These are phyloP conservation scores for Parnassius apollo DNA, from an alignment of 2,888 invertebrate genomes.

Conservation along the genomic window DNA sequence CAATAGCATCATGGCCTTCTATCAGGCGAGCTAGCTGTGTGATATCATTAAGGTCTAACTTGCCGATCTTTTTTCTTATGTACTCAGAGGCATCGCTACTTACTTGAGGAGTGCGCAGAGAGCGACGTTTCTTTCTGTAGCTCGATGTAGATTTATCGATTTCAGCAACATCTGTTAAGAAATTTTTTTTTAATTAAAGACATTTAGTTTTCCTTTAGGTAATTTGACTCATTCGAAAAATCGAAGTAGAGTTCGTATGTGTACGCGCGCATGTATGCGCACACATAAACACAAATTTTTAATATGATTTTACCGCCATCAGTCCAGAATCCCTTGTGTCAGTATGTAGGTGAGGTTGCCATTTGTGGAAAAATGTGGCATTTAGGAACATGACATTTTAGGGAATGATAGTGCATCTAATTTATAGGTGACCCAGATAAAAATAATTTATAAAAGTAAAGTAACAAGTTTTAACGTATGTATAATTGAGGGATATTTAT, in stretches of 20 bases:
- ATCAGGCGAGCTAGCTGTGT: slow-evolving; percentile 64
- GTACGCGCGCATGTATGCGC: no score
- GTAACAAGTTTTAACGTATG: neutral
- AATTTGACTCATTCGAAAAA: no score
- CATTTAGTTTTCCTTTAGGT: no score
- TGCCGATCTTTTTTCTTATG: slow-evolving; percentile 65
- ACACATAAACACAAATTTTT: no score
- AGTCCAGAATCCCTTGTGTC: no score
- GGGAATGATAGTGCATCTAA: no score
- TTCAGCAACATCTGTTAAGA: slow-evolving; percentile 57
- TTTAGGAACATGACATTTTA: no score
- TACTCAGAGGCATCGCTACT: slow-evolving; percentile 69
- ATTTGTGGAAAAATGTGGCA: no score
- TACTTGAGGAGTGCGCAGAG: slow-evolving; percentile 63
- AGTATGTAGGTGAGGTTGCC: no score
- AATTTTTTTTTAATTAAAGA: neutral
- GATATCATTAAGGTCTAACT: slow-evolving; percentile 66
- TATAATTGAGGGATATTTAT: slow-evolving; percentile 10
- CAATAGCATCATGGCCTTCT: slow-evolving; percentile 59
- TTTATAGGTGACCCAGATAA: no score
- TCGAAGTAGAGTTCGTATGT: no score
- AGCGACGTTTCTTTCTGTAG: slow-evolving; percentile 65
- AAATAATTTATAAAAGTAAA: neutral
- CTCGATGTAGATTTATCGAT: slow-evolving; percentile 67
- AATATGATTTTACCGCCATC: no score